These are phyloP conservation scores for Ptyas mucosa DNA, from an alignment of 2,113 vertebrate genomes.

Conservation along the genomic window DNA sequence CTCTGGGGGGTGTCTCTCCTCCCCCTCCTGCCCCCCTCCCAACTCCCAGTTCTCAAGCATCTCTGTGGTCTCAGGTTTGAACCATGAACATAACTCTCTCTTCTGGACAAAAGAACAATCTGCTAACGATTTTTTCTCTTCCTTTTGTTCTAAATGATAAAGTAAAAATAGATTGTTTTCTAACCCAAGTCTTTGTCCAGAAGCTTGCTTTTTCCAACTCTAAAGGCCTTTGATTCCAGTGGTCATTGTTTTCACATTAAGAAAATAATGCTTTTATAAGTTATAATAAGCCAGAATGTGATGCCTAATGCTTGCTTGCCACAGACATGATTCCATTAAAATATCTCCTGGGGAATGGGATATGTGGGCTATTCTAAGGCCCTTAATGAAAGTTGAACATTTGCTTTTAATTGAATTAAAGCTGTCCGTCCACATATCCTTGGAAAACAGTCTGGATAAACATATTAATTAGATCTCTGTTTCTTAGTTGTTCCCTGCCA, in stretches of 20 bases:
- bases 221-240: not conserved
- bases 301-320: not conserved
- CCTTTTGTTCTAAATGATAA: not conserved
- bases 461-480: slow-evolving; percentile 9
- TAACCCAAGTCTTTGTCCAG: not conserved
- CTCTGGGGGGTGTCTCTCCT: not conserved
- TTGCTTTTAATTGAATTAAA: slow-evolving; percentile 17
- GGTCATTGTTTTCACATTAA: slow-evolving; percentile 1
- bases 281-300: not conserved
- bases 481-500: not conserved
- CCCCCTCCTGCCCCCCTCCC: not conserved
- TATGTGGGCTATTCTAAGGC: not conserved
- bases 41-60: not conserved
- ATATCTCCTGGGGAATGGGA: not conserved
- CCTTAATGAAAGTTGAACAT: not conserved
- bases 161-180: not conserved
- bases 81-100: no score
- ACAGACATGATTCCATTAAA: not conserved
- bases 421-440: not conserved
- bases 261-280: not conserved
- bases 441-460: slow-evolving; percentile 2
- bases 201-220: not conserved
- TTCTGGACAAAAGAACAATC: not conserved
- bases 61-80: no score
- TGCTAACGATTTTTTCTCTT: not conserved